Percentiles rank a stretch among this genome's conserved stretches.
phyloP scores from a whole-genome alignment of 2,797 vertebrate genomes.

The Dendrocincla fuliginosa region DNA sequence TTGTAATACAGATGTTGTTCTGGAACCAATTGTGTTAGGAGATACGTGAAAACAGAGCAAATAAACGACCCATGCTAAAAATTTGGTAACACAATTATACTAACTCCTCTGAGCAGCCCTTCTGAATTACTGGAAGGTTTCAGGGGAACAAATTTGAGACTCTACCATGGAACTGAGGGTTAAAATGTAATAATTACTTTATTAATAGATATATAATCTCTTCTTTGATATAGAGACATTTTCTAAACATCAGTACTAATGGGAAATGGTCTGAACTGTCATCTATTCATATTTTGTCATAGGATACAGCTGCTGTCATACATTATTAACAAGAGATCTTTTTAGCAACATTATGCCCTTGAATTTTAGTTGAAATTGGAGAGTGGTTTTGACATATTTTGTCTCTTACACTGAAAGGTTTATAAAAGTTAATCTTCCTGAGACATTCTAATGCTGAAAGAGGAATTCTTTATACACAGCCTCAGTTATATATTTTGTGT shows the following conservation, averaged over 20 bases:
- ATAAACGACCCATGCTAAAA: background rate
- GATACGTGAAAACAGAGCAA: conserved; percentile 24
- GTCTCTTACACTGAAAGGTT: background rate
- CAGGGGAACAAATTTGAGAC: conserved; percentile 12
- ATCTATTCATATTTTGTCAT: conserved; percentile 1
- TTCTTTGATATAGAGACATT: conserved; percentile 23
- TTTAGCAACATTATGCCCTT: background rate
- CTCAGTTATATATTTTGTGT: background rate
- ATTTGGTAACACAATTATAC: background rate
- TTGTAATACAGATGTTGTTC: conserved; percentile 6
- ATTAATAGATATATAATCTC: background rate
- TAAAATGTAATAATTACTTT: conserved; percentile 30
- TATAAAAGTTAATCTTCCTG: conserved; percentile 4
- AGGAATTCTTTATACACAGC: background rate
- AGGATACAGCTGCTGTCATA: background rate
- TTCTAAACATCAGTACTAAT: conserved; percentile 26
- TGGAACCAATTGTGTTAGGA: conserved; percentile 13
- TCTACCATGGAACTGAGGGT: background rate
- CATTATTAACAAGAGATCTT: conserved; percentile 20
- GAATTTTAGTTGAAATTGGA: background rate
- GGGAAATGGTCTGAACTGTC: background rate
- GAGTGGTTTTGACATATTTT: conserved; percentile 16
- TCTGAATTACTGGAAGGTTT: conserved; percentile 29
- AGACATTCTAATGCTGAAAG: background rate
- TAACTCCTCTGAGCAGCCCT: background rate